phyloP scores from a whole-genome alignment of 2,888 invertebrate species.

The Dryobota labecula region DNA sequence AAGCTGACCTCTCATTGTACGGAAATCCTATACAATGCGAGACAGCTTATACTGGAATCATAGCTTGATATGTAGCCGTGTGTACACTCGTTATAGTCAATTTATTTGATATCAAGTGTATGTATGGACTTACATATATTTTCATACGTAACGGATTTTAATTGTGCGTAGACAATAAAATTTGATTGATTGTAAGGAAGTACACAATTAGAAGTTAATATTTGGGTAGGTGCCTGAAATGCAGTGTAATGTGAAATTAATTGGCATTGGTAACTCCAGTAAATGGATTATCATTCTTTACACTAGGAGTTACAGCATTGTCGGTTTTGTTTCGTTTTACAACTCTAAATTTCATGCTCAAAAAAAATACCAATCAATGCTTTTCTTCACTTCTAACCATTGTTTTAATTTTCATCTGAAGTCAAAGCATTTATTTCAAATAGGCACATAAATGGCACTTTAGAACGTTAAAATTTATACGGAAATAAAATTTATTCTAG shows the following conservation, averaged over 20 bases:
- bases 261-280: constrained; percentile 19
- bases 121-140: constrained; percentile 53
- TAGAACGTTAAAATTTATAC: no score
- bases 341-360: neutral
- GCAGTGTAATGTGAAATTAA: constrained; percentile 32
- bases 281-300: constrained; percentile 2
- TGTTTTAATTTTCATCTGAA: neutral
- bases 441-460: no score
- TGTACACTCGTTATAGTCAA: constrained; percentile 73
- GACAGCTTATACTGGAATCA: no score
- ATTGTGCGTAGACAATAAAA: constrained; percentile 44
- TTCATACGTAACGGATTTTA: constrained; percentile 57
- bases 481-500: no score
- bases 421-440: no score
- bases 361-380: neutral
- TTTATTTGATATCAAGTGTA: constrained; percentile 63
- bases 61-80: no score
- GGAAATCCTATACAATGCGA: no score
- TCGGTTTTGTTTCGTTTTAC: neutral
- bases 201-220: constrained; percentile 35
- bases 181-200: constrained; percentile 38
- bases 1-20: no score
- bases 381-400: neutral
- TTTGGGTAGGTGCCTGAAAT: constrained; percentile 16
- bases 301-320: neutral